Evolutionary conservation across 2,888 invertebrate species (phyloP).

Genomic region (Liposcelis brunnea): DNA sequence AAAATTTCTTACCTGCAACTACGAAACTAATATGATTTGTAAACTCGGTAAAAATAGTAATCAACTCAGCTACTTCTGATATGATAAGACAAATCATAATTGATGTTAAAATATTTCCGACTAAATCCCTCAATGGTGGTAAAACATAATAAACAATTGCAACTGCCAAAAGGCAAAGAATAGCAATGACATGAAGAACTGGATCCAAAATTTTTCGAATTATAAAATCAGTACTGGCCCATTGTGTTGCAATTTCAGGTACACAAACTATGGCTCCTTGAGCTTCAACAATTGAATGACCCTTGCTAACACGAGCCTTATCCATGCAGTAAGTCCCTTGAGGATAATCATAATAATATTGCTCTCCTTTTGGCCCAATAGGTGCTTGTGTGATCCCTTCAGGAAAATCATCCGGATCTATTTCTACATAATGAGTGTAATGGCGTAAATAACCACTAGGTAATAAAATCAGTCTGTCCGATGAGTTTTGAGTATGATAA

Average conservation of each 20-base stretch:
- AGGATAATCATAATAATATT: constrained; percentile 46
- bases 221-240: constrained; percentile 51
- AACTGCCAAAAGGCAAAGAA: constrained; percentile 49
- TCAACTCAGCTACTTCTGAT: constrained; percentile 59
- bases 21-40: constrained; percentile 65
- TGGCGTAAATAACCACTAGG: constrained; percentile 57
- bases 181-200: constrained; percentile 53
- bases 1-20: constrained; percentile 50
- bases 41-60: constrained; percentile 61
- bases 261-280: constrained; percentile 58
- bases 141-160: constrained; percentile 68
- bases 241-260: constrained; percentile 49
- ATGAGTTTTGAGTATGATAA: constrained; percentile 38
- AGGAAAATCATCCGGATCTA: constrained; percentile 26
- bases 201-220: constrained; percentile 61
- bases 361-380: constrained; percentile 26
- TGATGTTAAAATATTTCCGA: constrained; percentile 71
- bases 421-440: constrained; percentile 40
- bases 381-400: constrained; percentile 14
- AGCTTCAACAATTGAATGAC: constrained; percentile 27
- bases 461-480: constrained; percentile 44
- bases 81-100: constrained; percentile 60
- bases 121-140: constrained; percentile 63
- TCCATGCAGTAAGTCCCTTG: constrained; percentile 68
- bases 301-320: constrained; percentile 35